Conservation (phyloP, 2,888 invertebrate genomes). For the Phanerotoma sp. region DNA sequence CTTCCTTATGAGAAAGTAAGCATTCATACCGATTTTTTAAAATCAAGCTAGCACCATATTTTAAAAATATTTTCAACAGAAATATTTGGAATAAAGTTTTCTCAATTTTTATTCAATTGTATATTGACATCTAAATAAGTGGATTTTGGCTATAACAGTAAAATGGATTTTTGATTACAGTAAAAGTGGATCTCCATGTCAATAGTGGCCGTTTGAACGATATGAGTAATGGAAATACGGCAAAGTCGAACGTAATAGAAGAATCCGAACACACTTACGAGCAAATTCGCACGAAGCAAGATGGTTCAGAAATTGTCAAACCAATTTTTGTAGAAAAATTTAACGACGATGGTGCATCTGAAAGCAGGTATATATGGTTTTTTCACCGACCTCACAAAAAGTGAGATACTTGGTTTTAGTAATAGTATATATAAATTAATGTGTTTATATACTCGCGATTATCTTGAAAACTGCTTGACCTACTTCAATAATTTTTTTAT, state of each 20-base stretch:
- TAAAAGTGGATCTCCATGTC: slow-evolving; percentile 82
- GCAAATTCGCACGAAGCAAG: slow-evolving; percentile 51
- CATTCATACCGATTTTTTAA: too few relatives aligned
- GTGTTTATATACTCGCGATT: too few relatives aligned
- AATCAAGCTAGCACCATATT: too few relatives aligned
- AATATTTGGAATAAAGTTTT: too few relatives aligned
- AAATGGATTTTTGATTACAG: slow-evolving; percentile 56
- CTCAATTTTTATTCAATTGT: not conserved
- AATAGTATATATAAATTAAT: too few relatives aligned
- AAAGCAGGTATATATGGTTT: slow-evolving; percentile 41
- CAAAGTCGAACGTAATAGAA: slow-evolving; percentile 45
- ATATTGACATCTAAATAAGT: not conserved
- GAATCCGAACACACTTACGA: slow-evolving; percentile 55
- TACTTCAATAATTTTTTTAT: too few relatives aligned
- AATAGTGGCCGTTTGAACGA: slow-evolving; percentile 48
- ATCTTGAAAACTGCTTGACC: too few relatives aligned
- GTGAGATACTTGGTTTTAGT: too few relatives aligned
- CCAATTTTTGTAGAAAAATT: slow-evolving; percentile 43
- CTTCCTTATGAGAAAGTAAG: too few relatives aligned
- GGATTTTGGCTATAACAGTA: too few relatives aligned
- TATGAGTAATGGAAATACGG: slow-evolving; percentile 47
- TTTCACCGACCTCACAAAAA: too few relatives aligned
- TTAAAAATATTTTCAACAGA: too few relatives aligned
- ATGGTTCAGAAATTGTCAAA: slow-evolving; percentile 44
- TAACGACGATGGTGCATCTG: slow-evolving; percentile 45